Evolutionary conservation across 2,888 invertebrate species (phyloP).

Genomic region (Drosophila infuscata): DNA sequence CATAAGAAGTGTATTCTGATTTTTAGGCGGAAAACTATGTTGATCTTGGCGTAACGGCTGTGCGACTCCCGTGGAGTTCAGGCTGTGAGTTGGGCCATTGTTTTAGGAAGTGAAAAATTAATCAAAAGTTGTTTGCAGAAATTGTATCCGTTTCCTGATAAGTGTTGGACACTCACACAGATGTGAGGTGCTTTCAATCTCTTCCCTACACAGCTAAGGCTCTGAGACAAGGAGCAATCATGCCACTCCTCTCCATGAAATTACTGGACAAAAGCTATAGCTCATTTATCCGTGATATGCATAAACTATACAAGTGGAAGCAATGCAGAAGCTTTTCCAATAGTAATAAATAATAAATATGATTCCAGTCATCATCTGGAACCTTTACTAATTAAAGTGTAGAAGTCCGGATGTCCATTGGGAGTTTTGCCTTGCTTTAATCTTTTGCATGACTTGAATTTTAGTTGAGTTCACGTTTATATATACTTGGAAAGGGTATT

Average conservation of each 20-base stretch:
- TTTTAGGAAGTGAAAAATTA: background rate
- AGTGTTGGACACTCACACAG: background rate
- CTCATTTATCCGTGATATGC: background rate
- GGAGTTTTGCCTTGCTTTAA: background rate
- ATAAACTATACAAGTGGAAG: background rate
- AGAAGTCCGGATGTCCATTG: background rate
- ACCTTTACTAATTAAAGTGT: background rate
- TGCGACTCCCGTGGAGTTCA: background rate
- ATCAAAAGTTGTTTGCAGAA: background rate
- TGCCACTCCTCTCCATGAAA: background rate
- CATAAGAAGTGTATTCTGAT: background rate
- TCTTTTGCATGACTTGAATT: background rate
- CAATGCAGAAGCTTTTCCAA: background rate
- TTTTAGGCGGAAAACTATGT: background rate
- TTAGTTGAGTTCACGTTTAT: background rate
- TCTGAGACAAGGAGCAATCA: too few relatives aligned
- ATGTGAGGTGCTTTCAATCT: background rate
- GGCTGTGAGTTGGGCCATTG: fast-evolving
- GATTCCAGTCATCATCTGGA: background rate
- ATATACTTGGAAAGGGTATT: background rate
- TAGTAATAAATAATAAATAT: background rate
- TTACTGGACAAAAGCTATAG: background rate
- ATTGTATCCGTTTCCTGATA: background rate
- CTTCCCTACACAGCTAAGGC: too few relatives aligned
- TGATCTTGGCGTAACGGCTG: background rate